Conservation (phyloP, 2,113 vertebrate species). For the Coreoperca whiteheadi region DNA sequence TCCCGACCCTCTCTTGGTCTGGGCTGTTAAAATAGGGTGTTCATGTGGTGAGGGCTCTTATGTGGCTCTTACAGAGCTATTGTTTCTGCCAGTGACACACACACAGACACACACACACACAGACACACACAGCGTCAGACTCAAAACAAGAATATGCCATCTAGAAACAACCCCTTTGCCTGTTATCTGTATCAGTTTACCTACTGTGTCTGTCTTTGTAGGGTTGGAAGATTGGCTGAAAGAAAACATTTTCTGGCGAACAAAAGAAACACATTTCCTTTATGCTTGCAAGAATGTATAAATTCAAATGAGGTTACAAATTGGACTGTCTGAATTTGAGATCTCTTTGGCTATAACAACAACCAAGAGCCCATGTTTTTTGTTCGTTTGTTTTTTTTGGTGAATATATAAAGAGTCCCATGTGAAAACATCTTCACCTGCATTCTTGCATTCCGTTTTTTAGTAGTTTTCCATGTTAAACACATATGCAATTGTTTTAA, state of each 20-base stretch:
- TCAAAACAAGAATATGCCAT: slow-evolving; percentile 55
- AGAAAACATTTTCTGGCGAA: neutral
- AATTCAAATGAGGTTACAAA: slow-evolving; percentile 1
- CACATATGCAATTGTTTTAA: neutral
- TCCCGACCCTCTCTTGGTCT: slow-evolving; percentile 97
- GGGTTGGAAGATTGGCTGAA: neutral
- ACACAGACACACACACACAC: slow-evolving; percentile 19
- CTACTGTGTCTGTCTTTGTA: neutral
- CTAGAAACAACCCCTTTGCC: slow-evolving; percentile 33
- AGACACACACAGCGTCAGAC: slow-evolving; percentile 25
- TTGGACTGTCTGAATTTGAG: slow-evolving; percentile 4
- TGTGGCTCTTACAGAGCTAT: slow-evolving; percentile 93
- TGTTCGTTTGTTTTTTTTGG: neutral
- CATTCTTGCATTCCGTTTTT: neutral
- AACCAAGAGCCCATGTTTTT: neutral
- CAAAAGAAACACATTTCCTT: slow-evolving; percentile 17
- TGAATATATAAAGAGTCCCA: neutral
- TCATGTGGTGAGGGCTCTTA: slow-evolving; percentile 78
- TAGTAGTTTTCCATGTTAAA: neutral
- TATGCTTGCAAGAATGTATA: slow-evolving; percentile 1
- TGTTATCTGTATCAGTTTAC: slow-evolving; percentile 29
- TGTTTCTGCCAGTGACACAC: slow-evolving; percentile 90
- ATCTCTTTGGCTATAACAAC: slow-evolving; percentile 9
- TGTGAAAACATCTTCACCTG: neutral
- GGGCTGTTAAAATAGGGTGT: slow-evolving; percentile 92